Conservation (phyloP, 2,888 invertebrate genomes). For the Andrena dorsata region DNA sequence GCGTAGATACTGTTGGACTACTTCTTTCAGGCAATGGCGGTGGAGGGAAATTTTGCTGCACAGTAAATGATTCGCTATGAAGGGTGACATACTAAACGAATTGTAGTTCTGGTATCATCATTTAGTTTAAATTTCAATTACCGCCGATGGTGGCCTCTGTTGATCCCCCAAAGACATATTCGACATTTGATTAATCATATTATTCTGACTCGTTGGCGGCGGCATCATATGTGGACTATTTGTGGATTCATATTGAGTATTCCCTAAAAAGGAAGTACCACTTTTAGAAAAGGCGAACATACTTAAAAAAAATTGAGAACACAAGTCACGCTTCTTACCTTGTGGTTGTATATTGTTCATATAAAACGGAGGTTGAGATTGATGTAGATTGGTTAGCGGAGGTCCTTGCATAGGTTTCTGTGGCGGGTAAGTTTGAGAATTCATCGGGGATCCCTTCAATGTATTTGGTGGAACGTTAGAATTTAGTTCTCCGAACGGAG, state of each 20-base stretch:
- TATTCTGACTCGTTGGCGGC: constrained; percentile 72
- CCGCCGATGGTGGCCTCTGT: constrained; percentile 73
- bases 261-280: constrained; percentile 36
- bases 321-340: constrained; percentile 26
- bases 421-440: constrained; percentile 65
- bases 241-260: constrained; percentile 72
- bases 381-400: constrained; percentile 73
- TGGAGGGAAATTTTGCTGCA: constrained; percentile 71
- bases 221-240: constrained; percentile 72
- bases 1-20: constrained; percentile 65
- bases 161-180: constrained; percentile 76
- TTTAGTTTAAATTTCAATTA: constrained; percentile 46
- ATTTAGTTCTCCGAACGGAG: constrained; percentile 74
- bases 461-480: constrained; percentile 74
- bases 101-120: background rate
- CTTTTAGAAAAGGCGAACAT: background rate
- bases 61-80: constrained; percentile 22
- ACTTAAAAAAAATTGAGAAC: background rate
- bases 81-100: constrained; percentile 7
- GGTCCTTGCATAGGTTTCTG: constrained; percentile 74
- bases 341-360: constrained; percentile 73
- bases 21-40: constrained; percentile 68
- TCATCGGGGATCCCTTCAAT: constrained; percentile 67
- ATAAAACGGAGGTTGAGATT: constrained; percentile 71
- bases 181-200: constrained; percentile 78